A percentile compares a stretch with the other conserved stretches of the same genome.
Evolutionary conservation across 2,888 invertebrate genomes (phyloP).

Genomic region (Apamea monoglypha): DNA sequence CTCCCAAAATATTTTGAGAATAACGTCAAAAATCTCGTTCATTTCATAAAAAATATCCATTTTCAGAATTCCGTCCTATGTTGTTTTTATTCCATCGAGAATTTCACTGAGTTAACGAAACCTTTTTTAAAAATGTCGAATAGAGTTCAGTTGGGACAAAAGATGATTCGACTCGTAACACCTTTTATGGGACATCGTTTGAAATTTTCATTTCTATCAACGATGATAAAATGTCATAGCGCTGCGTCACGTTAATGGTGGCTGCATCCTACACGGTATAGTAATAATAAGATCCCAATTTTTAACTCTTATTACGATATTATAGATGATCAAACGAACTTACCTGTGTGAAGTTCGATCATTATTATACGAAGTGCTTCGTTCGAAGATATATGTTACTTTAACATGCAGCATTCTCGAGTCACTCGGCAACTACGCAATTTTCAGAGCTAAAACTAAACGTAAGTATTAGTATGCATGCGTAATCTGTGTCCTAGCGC

Average conservation of each 20-base stretch:
- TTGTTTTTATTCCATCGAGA: neutral
- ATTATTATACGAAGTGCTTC: too few species aligned
- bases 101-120: neutral
- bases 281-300: neutral
- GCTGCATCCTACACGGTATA: neutral
- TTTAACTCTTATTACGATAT: neutral
- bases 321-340: too few species aligned
- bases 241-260: too few species aligned
- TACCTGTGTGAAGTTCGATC: too few species aligned
- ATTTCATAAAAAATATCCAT: neutral
- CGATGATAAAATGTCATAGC: slow-evolving; percentile 12
- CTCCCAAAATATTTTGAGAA: neutral
- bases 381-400: too few species aligned
- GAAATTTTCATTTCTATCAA: slow-evolving; percentile 2
- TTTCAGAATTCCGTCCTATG: neutral
- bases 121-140: neutral
- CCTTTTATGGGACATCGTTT: neutral
- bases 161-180: slow-evolving; percentile 4
- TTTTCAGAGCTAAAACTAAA: too few species aligned
- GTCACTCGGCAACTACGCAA: too few species aligned
- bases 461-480: too few species aligned
- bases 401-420: too few species aligned
- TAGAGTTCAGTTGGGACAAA: slow-evolving; percentile 2
- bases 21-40: too few species aligned
- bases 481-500: too few species aligned